Evolutionary conservation across 2,113 vertebrate genomes (phyloP).

Genomic region (Fukomys damarensis): DNA sequence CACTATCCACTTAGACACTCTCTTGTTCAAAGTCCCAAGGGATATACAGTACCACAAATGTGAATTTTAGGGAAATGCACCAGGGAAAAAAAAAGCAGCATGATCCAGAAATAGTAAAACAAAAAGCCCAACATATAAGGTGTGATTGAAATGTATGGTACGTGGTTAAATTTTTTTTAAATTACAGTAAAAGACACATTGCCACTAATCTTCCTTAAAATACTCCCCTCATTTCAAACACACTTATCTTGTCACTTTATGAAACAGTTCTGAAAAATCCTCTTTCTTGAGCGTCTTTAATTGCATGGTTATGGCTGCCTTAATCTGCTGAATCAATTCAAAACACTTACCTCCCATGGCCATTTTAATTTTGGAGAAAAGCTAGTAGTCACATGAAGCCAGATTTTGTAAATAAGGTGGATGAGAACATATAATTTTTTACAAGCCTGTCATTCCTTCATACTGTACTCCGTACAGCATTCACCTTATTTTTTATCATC

Average conservation of each 20-base stretch:
- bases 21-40: conserved; percentile 66
- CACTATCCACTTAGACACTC: conserved; percentile 65
- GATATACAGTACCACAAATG: conserved; percentile 63
- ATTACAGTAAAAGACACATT: background rate
- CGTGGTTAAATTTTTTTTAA: background rate
- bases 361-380: background rate
- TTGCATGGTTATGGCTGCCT: background rate
- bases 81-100: background rate
- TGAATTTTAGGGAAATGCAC: conserved; percentile 55
- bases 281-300: background rate
- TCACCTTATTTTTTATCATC: background rate
- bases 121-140: conserved; percentile 9
- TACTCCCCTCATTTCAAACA: background rate
- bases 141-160: background rate
- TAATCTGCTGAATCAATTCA: background rate
- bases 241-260: background rate
- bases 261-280: background rate
- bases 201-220: background rate
- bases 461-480: background rate
- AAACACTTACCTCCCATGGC: background rate
- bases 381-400: background rate
- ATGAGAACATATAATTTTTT: background rate
- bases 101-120: conserved; percentile 65
- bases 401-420: background rate
- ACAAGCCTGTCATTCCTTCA: background rate